Percentiles rank a stretch among this genome's conserved stretches.
Conservation (phyloP, 1,140 invertebrate genomes). For the Ceratosolen fusciceps region DNA sequence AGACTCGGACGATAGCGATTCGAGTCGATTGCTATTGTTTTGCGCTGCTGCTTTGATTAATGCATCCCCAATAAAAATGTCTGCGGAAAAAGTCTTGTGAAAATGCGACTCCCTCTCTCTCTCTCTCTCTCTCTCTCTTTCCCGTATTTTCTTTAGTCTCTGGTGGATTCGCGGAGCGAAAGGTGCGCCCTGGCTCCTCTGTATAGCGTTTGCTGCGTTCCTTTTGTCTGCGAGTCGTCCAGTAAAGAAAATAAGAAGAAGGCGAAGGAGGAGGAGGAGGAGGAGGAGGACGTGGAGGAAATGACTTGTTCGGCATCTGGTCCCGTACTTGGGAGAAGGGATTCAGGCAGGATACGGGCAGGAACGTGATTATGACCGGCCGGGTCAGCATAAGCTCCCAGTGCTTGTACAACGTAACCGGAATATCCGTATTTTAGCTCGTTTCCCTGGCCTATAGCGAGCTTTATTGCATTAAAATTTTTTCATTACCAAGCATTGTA, state of each 20-base stretch:
- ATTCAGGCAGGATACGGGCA: neutral
- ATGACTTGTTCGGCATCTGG: neutral
- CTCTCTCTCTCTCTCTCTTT: too few species aligned
- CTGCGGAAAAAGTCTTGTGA: neutral
- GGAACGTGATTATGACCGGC: neutral
- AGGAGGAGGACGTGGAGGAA: neutral
- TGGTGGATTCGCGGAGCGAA: too few species aligned
- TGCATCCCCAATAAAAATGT: neutral
- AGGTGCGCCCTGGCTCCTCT: too few species aligned
- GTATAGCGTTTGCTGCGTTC: neutral
- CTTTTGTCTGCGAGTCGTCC: neutral
- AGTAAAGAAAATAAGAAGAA: too few species aligned
- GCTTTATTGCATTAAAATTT: too few species aligned
- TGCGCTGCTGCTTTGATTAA: neutral
- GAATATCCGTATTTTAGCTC: too few species aligned
- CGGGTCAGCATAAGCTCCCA: neutral
- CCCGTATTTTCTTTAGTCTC: too few species aligned
- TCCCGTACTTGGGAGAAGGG: neutral
- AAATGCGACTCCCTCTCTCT: neutral
- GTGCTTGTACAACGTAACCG: neutral
- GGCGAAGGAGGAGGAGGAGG: neutral
- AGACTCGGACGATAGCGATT: neutral
- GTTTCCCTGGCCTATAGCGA: too few species aligned
- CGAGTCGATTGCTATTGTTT: neutral
- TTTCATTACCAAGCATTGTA: too few species aligned